Evolutionary conservation across 2,113 vertebrate species (phyloP).

Genomic region (Crotophaga sulcirostris): DNA sequence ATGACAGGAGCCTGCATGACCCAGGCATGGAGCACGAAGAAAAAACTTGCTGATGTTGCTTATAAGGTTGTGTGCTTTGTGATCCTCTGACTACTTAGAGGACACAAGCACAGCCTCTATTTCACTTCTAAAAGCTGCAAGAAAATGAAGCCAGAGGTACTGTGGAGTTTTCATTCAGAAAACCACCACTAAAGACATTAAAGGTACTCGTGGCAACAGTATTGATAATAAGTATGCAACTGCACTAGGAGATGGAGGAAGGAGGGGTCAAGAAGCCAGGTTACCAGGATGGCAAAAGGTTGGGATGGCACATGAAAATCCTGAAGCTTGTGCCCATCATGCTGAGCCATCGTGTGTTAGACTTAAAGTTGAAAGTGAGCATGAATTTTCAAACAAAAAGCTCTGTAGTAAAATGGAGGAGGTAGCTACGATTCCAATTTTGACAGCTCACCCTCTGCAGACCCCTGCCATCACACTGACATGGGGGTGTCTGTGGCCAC

Average conservation of each 20-base stretch:
- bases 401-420: background rate
- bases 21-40: background rate
- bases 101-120: background rate
- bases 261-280: background rate
- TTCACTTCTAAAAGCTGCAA: background rate
- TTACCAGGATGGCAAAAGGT: background rate
- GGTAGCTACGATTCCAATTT: background rate
- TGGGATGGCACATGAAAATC: background rate
- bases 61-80: background rate
- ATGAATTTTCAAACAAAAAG: background rate
- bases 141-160: background rate
- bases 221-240: background rate
- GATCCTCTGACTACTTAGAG: background rate
- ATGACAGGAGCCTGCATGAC: background rate
- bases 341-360: background rate
- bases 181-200: background rate
- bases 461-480: background rate
- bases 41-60: background rate
- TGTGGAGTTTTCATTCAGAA: background rate
- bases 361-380: background rate
- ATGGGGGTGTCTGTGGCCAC: rapidly evolving
- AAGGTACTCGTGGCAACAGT: background rate
- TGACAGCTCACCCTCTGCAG: background rate
- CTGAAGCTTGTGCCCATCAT: background rate
- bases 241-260: background rate